Evolutionary conservation across 2,113 vertebrate species (phyloP).

Genomic region (Brienomyrus brachyistius): DNA sequence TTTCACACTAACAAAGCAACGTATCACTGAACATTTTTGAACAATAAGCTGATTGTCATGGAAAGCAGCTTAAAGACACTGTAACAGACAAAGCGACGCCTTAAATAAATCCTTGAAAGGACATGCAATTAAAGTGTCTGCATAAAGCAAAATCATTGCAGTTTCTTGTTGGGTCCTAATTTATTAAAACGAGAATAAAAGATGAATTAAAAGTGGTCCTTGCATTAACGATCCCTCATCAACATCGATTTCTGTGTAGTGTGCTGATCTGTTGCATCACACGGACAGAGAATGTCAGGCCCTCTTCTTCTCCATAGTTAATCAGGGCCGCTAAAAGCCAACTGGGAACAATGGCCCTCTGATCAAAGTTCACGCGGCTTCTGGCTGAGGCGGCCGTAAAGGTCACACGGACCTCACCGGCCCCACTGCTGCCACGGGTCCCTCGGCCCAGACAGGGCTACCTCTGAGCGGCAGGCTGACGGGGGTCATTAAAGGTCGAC

Average conservation of each 20-base stretch:
- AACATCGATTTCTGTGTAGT: neutral
- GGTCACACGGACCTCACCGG: neutral
- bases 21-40: neutral
- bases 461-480: neutral
- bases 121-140: neutral
- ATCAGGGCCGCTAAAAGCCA: constrained; percentile 17
- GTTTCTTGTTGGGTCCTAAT: neutral
- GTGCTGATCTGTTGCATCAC: constrained; percentile 3
- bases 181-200: constrained; percentile 6
- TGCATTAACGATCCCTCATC: constrained; percentile 4
- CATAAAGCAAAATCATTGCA: neutral
- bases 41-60: neutral
- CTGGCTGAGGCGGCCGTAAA: neutral
- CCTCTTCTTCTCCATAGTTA: neutral
- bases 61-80: neutral
- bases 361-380: constrained; percentile 11
- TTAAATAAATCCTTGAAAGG: neutral
- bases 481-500: constrained; percentile 3
- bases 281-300: constrained; percentile 3
- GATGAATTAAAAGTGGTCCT: constrained; percentile 12
- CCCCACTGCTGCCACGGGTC: neutral
- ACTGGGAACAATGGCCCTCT: constrained; percentile 2
- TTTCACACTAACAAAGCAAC: neutral
- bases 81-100: neutral
- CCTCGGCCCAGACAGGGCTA: neutral